A percentile compares a stretch with the other conserved stretches of the same genome.
phyloP scores from a whole-genome alignment of 2,888 invertebrate genomes.

The Glyphotaelius pellucidus region DNA sequence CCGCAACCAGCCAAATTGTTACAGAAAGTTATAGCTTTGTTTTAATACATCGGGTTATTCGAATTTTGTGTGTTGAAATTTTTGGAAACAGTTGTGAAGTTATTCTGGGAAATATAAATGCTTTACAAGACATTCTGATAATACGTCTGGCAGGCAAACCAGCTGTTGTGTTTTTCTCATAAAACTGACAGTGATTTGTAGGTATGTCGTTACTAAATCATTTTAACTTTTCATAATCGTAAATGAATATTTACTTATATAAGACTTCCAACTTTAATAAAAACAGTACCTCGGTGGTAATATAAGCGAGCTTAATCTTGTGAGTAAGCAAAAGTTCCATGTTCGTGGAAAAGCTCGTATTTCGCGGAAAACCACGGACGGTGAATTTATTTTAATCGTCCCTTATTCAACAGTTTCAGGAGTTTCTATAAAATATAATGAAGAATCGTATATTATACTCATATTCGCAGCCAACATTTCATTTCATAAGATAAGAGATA shows the following conservation, averaged over 20 bases:
- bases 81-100: neutral
- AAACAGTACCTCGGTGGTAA: neutral
- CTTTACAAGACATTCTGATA: slow-evolving; percentile 13
- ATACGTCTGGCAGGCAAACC: slow-evolving; percentile 9
- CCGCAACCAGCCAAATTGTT: neutral
- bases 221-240: neutral
- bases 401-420: neutral
- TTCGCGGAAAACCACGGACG: neutral
- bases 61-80: neutral
- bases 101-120: neutral
- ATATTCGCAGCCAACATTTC: neutral
- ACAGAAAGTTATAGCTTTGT: neutral
- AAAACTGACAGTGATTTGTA: neutral
- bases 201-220: neutral
- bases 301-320: neutral
- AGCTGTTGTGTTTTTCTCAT: neutral
- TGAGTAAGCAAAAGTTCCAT: neutral
- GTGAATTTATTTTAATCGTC: neutral
- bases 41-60: slow-evolving; percentile 4
- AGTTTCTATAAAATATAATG: neutral
- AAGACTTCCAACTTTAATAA: neutral
- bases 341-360: neutral
- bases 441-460: neutral
- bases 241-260: neutral
- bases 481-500: no score